These are phyloP conservation scores for Theristicus caerulescens DNA, from an alignment of 2,113 vertebrate genomes.

Conservation along the genomic window DNA sequence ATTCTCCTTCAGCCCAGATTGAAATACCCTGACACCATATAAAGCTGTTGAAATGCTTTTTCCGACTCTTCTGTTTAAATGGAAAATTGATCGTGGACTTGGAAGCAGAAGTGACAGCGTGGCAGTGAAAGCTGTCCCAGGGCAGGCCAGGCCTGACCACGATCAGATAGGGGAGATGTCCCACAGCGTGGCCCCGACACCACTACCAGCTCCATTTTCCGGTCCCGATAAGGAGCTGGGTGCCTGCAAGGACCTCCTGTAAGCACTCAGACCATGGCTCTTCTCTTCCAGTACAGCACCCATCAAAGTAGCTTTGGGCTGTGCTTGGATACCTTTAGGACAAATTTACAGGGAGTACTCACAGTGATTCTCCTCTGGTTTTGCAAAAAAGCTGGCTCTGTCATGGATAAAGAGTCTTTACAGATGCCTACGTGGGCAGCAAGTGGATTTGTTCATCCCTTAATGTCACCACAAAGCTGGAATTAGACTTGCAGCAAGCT, in stretches of 20 bases:
- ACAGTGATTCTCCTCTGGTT: neutral
- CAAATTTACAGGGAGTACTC: neutral
- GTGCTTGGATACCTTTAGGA: neutral
- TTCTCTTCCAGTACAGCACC: neutral
- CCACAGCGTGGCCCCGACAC: fast-evolving
- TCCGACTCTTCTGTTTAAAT: neutral
- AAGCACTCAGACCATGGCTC: neutral
- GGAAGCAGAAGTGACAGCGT: neutral
- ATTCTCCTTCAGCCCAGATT: neutral
- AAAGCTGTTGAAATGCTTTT: neutral
- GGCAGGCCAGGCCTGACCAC: neutral
- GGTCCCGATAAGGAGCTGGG: neutral
- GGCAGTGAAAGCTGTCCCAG: neutral
- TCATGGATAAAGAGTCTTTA: neutral
- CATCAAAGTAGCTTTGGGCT: fast-evolving
- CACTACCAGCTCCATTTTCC: neutral
- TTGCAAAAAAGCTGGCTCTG: neutral
- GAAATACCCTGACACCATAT: neutral
- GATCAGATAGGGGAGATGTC: neutral
- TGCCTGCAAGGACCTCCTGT: neutral
- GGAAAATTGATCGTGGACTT: neutral
- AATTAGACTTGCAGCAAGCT: neutral
- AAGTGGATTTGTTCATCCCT: neutral
- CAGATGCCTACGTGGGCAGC: neutral
- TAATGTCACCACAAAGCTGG: neutral